Base-by-base conservation (phyloP, 2,113 vertebrate genomes). In the Actenoides lindsayi region DNA sequence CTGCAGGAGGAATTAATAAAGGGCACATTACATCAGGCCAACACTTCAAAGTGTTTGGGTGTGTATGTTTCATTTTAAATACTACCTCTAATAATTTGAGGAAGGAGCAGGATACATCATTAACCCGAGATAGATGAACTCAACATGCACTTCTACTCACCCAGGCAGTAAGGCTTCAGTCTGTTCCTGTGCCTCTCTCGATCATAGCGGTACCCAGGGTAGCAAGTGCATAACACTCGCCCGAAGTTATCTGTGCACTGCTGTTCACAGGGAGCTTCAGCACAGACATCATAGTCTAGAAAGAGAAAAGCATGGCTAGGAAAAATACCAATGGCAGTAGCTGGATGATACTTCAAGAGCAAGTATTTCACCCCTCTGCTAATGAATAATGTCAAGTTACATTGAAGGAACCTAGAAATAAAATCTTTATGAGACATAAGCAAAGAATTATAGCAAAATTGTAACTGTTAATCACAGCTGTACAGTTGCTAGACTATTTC, bases 231-330 rank as follows among this genome's bases (percentile, higher is more conserved):
- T 23, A 99, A 97, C 35, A 99, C 99, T 5, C 99, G 98, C 20
- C 99, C 99, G 14, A 99, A 99, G 94, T 99, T 99, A 87, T 99
- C 99, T 0, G 99, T 99, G 90, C 99, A 99, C 95, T 99, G 99
- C 93, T 99, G 99, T 95, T 99, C 99, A 3, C 99, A 99, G 51
- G 99, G 99, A 62, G 99, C 99, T 85, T 98, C 99, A 0, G 99
- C 96, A 33, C 99, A 99, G 62, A 99, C 99, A 13, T 99, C 99
- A 11, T 99, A 99, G 87, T 99, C 99, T 99, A 31, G 64, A 96
- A 41, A 63, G 48, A 97, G 59, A 96, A 68, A 96, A 90, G 85
- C 0, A 2, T 4, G 46, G 10, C 94, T 77, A 87, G 60, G 68
- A 64, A 68, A 71, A 92, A 69, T 17, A 57, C 15, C 50, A 27